Conservation (phyloP, 1,140 invertebrate genomes). For the Papilio aristodemus region DNA sequence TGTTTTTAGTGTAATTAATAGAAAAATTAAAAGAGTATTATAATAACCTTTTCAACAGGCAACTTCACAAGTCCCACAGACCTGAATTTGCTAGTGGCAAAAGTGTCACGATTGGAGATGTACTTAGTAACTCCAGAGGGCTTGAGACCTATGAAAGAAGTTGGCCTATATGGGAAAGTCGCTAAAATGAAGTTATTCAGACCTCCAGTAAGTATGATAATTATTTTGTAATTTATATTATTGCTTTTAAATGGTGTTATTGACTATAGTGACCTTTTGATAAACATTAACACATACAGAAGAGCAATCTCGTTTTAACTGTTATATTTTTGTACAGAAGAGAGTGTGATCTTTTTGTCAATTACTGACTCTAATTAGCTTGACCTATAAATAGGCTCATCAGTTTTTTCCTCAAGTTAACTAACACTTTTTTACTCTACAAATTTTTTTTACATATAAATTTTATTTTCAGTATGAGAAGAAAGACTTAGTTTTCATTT, state of each 20-base stretch:
- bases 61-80: constrained; percentile 97
- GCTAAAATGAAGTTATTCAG: constrained; percentile 96
- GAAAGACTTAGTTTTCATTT: constrained; percentile 96
- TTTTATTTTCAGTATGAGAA: constrained; percentile 88
- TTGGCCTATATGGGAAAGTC: constrained; percentile 97
- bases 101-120: constrained; percentile 97
- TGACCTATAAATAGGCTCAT: no score
- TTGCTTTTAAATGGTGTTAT: no score
- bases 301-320: no score
- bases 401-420: background rate
- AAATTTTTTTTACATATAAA: background rate
- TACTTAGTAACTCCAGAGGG: constrained; percentile 98
- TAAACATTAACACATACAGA: no score
- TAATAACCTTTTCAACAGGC: constrained; percentile 85
- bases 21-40: no score
- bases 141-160: constrained; percentile 95
- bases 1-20: no score
- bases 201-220: constrained; percentile 86
- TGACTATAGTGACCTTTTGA: no score
- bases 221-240: background rate
- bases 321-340: no score
- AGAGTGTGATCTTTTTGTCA: no score
- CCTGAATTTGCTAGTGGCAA: constrained; percentile 97
- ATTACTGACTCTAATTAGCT: no score
- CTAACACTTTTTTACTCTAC: constrained; percentile 15